These are phyloP conservation scores for Poliocrania exsul DNA, from an alignment of 2,797 vertebrate genomes.

Conservation along the genomic window DNA sequence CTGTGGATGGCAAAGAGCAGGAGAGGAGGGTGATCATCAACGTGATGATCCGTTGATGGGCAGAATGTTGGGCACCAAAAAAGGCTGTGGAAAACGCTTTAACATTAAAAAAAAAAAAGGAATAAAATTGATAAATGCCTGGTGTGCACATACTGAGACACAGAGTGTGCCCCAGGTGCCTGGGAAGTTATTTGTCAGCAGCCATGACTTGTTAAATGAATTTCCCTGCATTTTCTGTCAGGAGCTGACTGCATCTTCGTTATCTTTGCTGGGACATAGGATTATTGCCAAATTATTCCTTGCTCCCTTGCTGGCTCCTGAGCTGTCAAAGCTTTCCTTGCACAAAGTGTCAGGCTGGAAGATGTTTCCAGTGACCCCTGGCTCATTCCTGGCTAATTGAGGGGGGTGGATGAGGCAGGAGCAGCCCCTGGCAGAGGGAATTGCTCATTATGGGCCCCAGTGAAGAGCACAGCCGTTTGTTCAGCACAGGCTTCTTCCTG, in stretches of 20 bases:
- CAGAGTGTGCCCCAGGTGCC: background rate
- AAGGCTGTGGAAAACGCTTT: background rate
- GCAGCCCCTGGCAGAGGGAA: background rate
- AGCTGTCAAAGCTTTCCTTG: background rate
- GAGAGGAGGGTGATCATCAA: background rate
- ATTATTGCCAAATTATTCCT: background rate
- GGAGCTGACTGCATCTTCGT: background rate
- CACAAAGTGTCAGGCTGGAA: accelerated
- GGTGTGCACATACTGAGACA: background rate
- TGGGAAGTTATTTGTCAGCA: background rate
- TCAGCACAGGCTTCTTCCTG: background rate
- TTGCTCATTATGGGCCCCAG: background rate
- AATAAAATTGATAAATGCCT: background rate
- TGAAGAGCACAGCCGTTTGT: accelerated
- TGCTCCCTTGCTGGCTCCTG: background rate
- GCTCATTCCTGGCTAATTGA: background rate
- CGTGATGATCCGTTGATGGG: accelerated
- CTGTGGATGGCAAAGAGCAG: background rate
- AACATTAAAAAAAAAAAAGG: background rate
- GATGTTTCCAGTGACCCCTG: background rate
- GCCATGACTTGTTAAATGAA: background rate
- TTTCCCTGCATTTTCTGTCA: background rate
- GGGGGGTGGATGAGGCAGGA: background rate
- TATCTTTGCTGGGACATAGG: background rate
- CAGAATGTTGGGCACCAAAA: background rate